These are phyloP conservation scores for Temnothorax ravouxi DNA, from an alignment of 2,888 invertebrate genomes.

Conservation along the genomic window DNA sequence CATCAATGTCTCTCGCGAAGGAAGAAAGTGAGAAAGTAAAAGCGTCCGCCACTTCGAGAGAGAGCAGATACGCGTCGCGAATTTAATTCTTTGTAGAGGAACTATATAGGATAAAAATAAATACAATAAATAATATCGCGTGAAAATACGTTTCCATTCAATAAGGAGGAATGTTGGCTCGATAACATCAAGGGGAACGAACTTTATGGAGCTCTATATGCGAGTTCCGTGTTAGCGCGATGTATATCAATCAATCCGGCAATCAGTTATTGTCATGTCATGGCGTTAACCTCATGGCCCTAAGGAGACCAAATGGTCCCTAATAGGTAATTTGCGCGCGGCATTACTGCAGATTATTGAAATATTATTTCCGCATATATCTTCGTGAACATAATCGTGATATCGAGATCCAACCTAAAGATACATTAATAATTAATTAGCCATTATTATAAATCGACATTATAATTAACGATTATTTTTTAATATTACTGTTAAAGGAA, in stretches of 20 bases:
- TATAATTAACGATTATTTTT: background rate
- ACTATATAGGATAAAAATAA: background rate
- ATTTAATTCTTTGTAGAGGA: background rate
- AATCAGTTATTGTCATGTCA: constrained; percentile 35
- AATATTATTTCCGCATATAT: constrained; percentile 41
- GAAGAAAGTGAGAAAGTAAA: background rate
- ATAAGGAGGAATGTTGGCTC: background rate
- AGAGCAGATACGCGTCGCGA: background rate
- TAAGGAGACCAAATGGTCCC: constrained; percentile 9
- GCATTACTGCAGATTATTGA: constrained; percentile 28
- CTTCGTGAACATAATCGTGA: background rate
- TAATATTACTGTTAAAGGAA: background rate
- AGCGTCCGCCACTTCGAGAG: background rate
- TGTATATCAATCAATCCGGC: constrained; percentile 37
- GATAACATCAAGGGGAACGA: background rate
- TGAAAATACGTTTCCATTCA: background rate
- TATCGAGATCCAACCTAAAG: background rate
- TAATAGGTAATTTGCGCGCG: constrained; percentile 38
- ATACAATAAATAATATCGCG: background rate
- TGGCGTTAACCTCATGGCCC: constrained; percentile 24
- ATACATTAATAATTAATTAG: background rate
- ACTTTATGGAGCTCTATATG: background rate
- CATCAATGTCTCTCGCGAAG: constrained; percentile 16
- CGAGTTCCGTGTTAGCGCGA: background rate
- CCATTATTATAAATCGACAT: background rate